Evolutionary conservation across 2,888 invertebrate species (phyloP).

Genomic region (Ligdia adustata): DNA sequence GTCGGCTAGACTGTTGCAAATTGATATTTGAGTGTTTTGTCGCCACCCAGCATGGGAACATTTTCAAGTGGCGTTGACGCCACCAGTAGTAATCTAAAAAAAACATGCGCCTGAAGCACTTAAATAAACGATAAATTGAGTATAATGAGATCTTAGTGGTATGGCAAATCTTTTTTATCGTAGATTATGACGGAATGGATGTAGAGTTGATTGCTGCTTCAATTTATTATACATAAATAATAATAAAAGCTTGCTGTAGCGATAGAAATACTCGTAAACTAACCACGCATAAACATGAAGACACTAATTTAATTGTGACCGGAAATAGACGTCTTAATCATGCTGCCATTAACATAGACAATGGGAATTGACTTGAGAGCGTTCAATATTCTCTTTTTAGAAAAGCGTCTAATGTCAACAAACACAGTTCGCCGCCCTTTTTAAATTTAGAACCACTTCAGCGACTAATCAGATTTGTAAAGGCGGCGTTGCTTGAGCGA

Average conservation of each 20-base stretch:
- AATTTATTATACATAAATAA: too few species aligned
- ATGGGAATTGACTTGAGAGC: slow-evolving; percentile 65
- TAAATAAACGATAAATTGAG: slow-evolving; percentile 66
- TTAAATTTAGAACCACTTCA: slow-evolving; percentile 82
- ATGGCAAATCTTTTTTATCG: slow-evolving; percentile 32
- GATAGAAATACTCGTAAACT: neutral
- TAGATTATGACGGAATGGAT: slow-evolving; percentile 12
- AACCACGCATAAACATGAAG: slow-evolving; percentile 1
- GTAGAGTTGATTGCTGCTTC: slow-evolving; percentile 1
- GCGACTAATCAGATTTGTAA: slow-evolving; percentile 79
- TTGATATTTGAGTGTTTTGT: slow-evolving; percentile 76
- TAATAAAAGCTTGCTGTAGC: neutral
- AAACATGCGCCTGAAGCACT: slow-evolving; percentile 47
- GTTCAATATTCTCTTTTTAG: slow-evolving; percentile 44
- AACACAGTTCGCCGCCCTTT: slow-evolving; percentile 55
- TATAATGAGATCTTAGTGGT: slow-evolving; percentile 51
- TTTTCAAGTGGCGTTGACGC: slow-evolving; percentile 61
- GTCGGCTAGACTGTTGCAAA: slow-evolving; percentile 78
- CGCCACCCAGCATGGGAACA: slow-evolving; percentile 71
- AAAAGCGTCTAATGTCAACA: slow-evolving; percentile 66
- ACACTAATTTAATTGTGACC: slow-evolving; percentile 21
- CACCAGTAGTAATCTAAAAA: slow-evolving; percentile 52
- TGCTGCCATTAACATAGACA: slow-evolving; percentile 69
- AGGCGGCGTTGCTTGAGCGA: slow-evolving; percentile 59
- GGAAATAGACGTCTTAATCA: slow-evolving; percentile 66